Evolutionary conservation across 2,888 invertebrate species (phyloP), one percentile per base, ranked within the genome.

Genomic region (Anthophora plumipes): DNA sequence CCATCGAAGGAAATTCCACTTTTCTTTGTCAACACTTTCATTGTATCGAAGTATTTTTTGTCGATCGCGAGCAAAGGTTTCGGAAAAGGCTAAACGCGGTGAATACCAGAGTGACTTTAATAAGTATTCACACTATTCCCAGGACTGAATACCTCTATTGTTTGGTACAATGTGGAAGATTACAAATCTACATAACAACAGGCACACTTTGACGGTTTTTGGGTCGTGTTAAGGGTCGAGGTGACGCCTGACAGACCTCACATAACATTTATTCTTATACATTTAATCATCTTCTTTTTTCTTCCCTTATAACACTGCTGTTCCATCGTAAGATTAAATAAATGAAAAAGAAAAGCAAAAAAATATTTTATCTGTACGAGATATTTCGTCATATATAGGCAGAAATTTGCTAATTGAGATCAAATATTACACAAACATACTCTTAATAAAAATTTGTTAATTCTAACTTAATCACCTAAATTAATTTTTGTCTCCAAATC

Each of bases 181-280:
- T 70, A 71, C 68, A 54, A 63, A 89, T 89, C 85, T 87, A 86
- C 89, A 89, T 89, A 85, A 89, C 85, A 89, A 89, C 83, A 79
- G 72, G 52, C 67, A 74, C 82, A 83, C 85, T 83, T 61, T 80
- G 87, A 83, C 82, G 85, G 82, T 84, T 88, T 88, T 88, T 84
- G 85, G 86, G 85, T 88, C 88, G 86, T 85, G 89, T 89, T 85
- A 88, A 83, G 88, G 88, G 88, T 88, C 88, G 71, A 82, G 82
- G 77, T 85, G 67, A 71, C 66, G 70, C 11, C 48, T 54, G 41
- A 9, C 7, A 59, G 68, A 72, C 48, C 63, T 50, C 55, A 37
- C 46, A 22, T 57, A n/a, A 41, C 55, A 46, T 66, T 66, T 60
- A 71, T 43, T 48, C 67, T 66, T 57, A 39, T n/a, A 20, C 50